Conservation (phyloP, 2,797 vertebrate genomes). For the Australoheros facetus region DNA sequence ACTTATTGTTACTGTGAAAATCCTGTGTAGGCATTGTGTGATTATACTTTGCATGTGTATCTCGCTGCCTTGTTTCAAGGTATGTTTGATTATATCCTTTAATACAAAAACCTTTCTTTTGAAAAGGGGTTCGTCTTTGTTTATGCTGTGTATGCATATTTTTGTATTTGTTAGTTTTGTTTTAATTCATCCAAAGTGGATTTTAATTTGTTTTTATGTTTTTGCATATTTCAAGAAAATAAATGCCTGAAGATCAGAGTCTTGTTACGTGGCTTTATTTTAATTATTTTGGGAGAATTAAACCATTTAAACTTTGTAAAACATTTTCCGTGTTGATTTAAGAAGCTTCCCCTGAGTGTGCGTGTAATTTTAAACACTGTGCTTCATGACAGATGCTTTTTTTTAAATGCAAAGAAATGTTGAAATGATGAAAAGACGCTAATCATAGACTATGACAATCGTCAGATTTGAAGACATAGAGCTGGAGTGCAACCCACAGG, state of each 20-base stretch:
- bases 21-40: slow-evolving; percentile 6
- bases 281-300: neutral
- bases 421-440: neutral
- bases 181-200: slow-evolving; percentile 67
- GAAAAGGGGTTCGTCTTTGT: slow-evolving; percentile 52
- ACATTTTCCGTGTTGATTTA: neutral
- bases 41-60: slow-evolving; percentile 20
- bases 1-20: slow-evolving; percentile 14
- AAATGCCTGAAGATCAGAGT: slow-evolving; percentile 27
- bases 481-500: too few species aligned
- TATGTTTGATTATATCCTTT: slow-evolving; percentile 14
- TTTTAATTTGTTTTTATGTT: slow-evolving; percentile 46
- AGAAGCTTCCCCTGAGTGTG: neutral
- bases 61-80: slow-evolving; percentile 70
- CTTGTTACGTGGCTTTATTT: neutral
- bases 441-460: neutral
- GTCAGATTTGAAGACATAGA: neutral
- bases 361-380: neutral
- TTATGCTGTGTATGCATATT: slow-evolving; percentile 69
- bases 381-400: neutral
- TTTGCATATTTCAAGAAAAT: slow-evolving; percentile 48
- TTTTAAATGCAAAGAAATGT: too few species aligned
- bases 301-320: neutral
- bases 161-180: slow-evolving; percentile 20
- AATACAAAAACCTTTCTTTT: slow-evolving; percentile 61